Base-by-base conservation (phyloP, 1,140 invertebrate genomes). In the Dendrolimus kikuchii region DNA sequence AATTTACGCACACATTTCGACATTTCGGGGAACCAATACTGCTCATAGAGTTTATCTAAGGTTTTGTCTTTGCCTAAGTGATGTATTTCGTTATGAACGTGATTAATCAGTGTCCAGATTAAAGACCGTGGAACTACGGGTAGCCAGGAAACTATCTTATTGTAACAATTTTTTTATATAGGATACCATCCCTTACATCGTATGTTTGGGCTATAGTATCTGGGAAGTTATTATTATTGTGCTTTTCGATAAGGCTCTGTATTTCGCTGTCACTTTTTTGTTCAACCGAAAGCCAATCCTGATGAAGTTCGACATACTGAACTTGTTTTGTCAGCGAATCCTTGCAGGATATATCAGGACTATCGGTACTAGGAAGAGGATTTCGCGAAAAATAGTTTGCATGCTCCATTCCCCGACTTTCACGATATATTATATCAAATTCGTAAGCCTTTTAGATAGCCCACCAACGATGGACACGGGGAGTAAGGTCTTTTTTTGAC, bases 401-500 rank as follows among this genome's bases (percentile, higher is more conserved):
- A 47, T 57, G 49, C 40, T 40, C 51, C 57, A 62, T 48, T 40
- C 38, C 48, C 40, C 53, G 39, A 4, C 55, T 62, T 51, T 62
- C 57, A 7, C 51, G 58, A 49, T 70, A 64, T 0, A 58, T 48
- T 6, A 64, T 56, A 5, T 59, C 47, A 49, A 65, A 84, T 49
- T 85, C 50, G 48, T 62, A 86, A 5, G 71, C 59, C 43, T 84
- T 72, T 1, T 87, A 9, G 39, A 70, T 62, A 5, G 66, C 56
- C 72, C 70, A 77, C 80, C 81, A 86, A 5, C 79, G 51, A 5
- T 71, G 64, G 0, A 87, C 68, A 41, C 71, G 45, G 2, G 63
- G 70, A 1, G 63, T 59, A 0, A 86, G 38, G n/a, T 81, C 72
- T 47, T 55, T 60, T 59, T 86, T 87, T 5, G 53, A 60, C 9